A percentile compares a stretch with the other conserved stretches of the same genome.
Evolutionary conservation across 2,113 vertebrate species (phyloP).

Genomic region (Melanotaenia duboulayi): DNA sequence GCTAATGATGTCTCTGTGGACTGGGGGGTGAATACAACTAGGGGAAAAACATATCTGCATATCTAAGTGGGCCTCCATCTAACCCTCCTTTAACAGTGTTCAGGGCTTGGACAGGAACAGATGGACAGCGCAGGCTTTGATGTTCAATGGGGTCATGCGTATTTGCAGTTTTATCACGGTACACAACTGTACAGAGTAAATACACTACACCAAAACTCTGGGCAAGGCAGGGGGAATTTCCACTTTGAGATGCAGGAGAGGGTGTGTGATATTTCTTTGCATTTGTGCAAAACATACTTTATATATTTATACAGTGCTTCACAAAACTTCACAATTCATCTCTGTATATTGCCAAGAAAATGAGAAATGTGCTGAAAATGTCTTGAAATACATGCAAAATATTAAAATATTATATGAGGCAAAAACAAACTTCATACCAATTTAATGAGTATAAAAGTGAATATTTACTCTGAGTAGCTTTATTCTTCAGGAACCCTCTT

Average conservation of each 20-base stretch:
- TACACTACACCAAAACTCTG: constrained; percentile 67
- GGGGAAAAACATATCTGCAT: constrained; percentile 69
- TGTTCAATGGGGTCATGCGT: constrained; percentile 62
- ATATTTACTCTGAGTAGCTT: too few species aligned
- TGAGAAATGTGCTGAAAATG: too few species aligned
- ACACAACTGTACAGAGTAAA: constrained; percentile 71
- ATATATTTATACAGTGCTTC: background rate
- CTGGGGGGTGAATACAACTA: constrained; percentile 26
- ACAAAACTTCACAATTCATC: too few species aligned
- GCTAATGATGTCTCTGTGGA: constrained; percentile 77
- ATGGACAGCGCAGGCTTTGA: constrained; percentile 71
- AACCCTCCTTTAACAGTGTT: constrained; percentile 25
- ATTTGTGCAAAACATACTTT: constrained; percentile 1
- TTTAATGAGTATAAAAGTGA: too few species aligned
- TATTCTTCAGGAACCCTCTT: too few species aligned
- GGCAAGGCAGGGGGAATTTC: constrained; percentile 72
- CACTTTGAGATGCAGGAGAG: constrained; percentile 28
- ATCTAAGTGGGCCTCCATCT: constrained; percentile 46
- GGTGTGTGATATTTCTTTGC: constrained; percentile 27
- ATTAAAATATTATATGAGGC: too few species aligned
- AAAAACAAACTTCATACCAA: too few species aligned
- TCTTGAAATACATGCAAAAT: too few species aligned
- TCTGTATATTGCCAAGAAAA: too few species aligned
- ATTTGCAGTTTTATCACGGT: constrained; percentile 72
- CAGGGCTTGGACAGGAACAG: constrained; percentile 39